Evolutionary conservation across 2,113 vertebrate genomes (phyloP), one percentile per base, ranked within the genome.

Genomic region (Oreochromis spilurus): DNA sequence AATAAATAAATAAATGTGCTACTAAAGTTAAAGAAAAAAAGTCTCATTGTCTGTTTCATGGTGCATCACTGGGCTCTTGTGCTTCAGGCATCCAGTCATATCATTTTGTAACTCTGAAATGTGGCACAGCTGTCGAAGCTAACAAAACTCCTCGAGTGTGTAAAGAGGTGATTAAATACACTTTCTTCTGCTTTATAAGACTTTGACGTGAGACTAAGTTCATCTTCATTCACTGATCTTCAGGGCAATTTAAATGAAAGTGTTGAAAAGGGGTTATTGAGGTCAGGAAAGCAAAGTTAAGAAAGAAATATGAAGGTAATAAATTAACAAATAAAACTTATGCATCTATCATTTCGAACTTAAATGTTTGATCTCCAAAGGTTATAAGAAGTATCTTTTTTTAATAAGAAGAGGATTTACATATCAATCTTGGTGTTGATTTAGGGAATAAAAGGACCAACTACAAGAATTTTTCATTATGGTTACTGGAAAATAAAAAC

Each of bases 111-210:
- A 75, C 83, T 83, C 86, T 88, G 43, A 79, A 88, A 89, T 38
- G 81, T 52, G 78, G 13, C 70, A 21, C 90, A 84, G 90, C 91
- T 87, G 87, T 82, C 62, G 6, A 48, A 77, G 53, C 87, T 36
- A 54, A 88, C 40, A 84, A 60, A 91, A 83, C 79, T 86, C 57
- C 45, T 81, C 62, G 8, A 87, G 82, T 82, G 82, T 88, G 81
- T 86, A 83, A 87, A 80, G 81, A 87, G 83, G 85, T 77, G 85
- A 91, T 87, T 90, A 89, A 94, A 87, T 77, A 72, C 84, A 65
- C 52, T 87, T 77, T 31, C 52, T 36, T 83, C 58, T n/a, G 80
- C 58, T 55, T 62, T n/a, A 48, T 6, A 70, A 86, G 81, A 29
- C 36, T 86, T 88, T 34, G 31, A 85, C 36, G 24, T n/a, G 21